A percentile compares a stretch with the other conserved stretches of the same genome.
Evolutionary conservation across 35 echinoderm and acorn worm species (phyloP).

Genomic region (Heliocidaris erythrogramma): DNA sequence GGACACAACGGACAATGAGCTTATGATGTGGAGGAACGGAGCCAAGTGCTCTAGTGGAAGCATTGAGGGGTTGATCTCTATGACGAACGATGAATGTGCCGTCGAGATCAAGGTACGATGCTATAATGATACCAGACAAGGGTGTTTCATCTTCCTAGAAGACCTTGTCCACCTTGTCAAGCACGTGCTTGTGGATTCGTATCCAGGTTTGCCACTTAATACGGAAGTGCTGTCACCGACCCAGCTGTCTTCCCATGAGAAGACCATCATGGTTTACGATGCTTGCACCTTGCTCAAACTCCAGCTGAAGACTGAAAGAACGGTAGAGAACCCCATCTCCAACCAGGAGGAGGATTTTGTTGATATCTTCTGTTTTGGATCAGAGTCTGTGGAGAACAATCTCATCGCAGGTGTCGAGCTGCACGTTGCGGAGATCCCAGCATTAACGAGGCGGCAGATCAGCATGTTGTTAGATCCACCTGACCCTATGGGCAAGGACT

Average conservation of each 20-base stretch:
- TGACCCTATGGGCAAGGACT: conserved; percentile 98
- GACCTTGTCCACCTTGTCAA: conserved; percentile 89
- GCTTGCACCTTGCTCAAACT: conserved; percentile 72
- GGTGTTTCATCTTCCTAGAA: conserved; percentile 96
- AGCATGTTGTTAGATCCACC: conserved; percentile 97
- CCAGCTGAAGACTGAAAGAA: conserved; percentile 58
- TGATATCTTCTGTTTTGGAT: conserved; percentile 90
- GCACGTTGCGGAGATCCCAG: conserved; percentile 80
- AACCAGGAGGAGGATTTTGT: conserved; percentile 78
- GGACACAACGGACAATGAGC: conserved; percentile 78
- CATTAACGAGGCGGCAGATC: conserved; percentile 80
- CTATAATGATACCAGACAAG: conserved; percentile 78
- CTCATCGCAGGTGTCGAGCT: conserved; percentile 77
- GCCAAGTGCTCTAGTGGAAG: conserved; percentile 91
- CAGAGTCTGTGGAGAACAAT: conserved; percentile 70
- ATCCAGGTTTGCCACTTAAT: conserved; percentile 84
- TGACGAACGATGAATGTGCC: conserved; percentile 82
- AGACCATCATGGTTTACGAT: conserved; percentile 81
- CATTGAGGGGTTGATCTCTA: conserved; percentile 80
- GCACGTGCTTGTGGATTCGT: conserved; percentile 81
- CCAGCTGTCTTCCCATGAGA: conserved; percentile 84
- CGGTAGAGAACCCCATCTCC: conserved; percentile 75
- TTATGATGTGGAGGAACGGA: conserved; percentile 90
- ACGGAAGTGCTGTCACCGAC: conserved; percentile 76
- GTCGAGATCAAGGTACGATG: conserved; percentile 87